These are phyloP conservation scores for Lepus timidus DNA, from an alignment of 2,113 vertebrate genomes.

Conservation along the genomic window DNA sequence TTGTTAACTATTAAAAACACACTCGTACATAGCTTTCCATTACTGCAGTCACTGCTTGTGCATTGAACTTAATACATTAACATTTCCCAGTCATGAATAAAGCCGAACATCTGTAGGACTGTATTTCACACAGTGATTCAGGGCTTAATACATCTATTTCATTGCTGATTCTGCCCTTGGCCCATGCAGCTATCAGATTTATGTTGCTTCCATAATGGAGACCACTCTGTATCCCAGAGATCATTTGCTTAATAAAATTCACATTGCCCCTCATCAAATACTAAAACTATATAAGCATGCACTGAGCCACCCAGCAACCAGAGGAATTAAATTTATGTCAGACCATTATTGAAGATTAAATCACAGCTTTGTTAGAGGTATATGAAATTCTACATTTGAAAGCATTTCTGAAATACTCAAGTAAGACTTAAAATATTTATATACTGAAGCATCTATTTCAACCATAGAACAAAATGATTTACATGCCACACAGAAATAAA, in stretches of 20 bases:
- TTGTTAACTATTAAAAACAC: conserved; percentile 60
- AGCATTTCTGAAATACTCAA: conserved; percentile 58
- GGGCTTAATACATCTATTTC: background rate
- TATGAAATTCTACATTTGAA: conserved; percentile 50
- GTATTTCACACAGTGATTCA: conserved; percentile 17
- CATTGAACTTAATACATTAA: background rate
- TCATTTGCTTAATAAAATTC: conserved; percentile 74
- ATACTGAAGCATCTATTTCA: conserved; percentile 39
- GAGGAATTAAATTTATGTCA: conserved; percentile 64
- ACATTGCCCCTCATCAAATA: conserved; percentile 31
- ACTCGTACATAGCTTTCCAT: background rate
- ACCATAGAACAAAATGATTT: conserved; percentile 36
- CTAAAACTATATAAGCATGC: background rate
- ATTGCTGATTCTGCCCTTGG: background rate
- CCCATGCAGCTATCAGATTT: background rate
- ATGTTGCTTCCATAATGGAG: background rate
- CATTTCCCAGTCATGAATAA: background rate
- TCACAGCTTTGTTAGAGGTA: conserved; percentile 41
- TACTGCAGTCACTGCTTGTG: background rate
- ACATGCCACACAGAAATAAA: background rate
- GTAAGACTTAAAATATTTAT: conserved; percentile 51
- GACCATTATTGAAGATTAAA: conserved; percentile 60
- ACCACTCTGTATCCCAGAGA: conserved; percentile 41
- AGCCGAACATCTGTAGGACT: background rate
- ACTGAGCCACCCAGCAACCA: background rate